phyloP scores from a whole-genome alignment of 2,113 vertebrate genomes.

The Taxidea taxus region DNA sequence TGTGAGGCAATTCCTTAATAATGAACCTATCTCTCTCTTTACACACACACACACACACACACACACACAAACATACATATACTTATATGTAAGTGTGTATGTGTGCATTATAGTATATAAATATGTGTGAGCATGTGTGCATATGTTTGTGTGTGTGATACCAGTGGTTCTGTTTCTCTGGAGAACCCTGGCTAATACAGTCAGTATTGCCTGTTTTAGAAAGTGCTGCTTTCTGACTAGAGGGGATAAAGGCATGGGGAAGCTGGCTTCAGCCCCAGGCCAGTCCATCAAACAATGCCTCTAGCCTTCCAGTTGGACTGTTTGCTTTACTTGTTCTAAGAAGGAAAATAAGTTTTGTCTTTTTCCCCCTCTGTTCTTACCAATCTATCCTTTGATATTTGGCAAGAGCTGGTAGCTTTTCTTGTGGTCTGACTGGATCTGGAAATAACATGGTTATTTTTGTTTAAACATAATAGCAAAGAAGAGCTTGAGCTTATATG shows the following conservation, averaged over 20 bases:
- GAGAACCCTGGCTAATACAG: not conserved
- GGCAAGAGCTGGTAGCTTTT: constrained; percentile 70
- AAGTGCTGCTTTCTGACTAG: not conserved
- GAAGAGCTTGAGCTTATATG: constrained; percentile 73
- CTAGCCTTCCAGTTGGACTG: constrained; percentile 46
- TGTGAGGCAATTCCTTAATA: not conserved
- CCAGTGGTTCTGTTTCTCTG: not conserved
- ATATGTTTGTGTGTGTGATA: not conserved
- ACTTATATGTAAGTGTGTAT: not conserved
- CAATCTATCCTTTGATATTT: constrained; percentile 72
- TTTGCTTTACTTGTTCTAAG: constrained; percentile 31
- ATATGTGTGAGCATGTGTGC: not conserved
- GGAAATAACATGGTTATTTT: constrained; percentile 76
- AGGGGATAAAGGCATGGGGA: not conserved
- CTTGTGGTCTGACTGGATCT: constrained; percentile 68
- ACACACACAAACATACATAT: not conserved
- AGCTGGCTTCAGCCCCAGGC: constrained; percentile 4
- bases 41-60: not conserved
- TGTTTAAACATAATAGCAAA: constrained; percentile 75
- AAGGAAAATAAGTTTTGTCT: constrained; percentile 62
- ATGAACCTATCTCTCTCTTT: not conserved
- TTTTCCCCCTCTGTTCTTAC: constrained; percentile 48
- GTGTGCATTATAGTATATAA: not conserved
- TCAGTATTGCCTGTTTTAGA: not conserved
- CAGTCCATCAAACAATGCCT: constrained; percentile 30